Percentiles rank a stretch among this genome's conserved stretches.
Evolutionary conservation across 2,797 vertebrate species (phyloP).

Genomic region (Sebastes aleutianus): DNA sequence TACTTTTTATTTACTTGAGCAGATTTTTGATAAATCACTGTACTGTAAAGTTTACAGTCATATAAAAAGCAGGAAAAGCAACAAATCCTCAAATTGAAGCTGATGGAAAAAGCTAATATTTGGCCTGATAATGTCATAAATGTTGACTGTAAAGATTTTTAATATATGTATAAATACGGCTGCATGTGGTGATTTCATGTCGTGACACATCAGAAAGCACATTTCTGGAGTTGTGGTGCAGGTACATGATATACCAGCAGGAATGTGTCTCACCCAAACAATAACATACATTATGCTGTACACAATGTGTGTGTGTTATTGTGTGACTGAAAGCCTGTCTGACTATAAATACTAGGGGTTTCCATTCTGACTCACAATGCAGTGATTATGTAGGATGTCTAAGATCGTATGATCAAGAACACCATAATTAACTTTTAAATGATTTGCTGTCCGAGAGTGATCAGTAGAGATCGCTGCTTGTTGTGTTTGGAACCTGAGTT

Average conservation of each 20-base stretch:
- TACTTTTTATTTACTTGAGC: neutral
- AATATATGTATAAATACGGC: neutral
- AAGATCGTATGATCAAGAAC: conserved; percentile 15
- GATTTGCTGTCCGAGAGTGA: conserved; percentile 16
- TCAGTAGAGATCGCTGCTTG: neutral
- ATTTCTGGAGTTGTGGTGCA: neutral
- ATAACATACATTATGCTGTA: conserved; percentile 7
- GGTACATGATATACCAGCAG: neutral
- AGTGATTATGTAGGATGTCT: conserved; percentile 21
- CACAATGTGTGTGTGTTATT: neutral
- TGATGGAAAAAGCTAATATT: neutral
- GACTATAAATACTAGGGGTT: conserved; percentile 16
- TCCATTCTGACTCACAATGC: conserved; percentile 12
- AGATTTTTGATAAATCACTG: neutral
- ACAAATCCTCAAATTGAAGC: neutral
- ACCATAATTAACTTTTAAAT: conserved; percentile 33
- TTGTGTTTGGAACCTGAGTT: neutral
- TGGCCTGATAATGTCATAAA: neutral
- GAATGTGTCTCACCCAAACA: conserved; percentile 24
- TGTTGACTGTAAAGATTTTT: neutral
- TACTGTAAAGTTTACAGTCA: too few relatives aligned
- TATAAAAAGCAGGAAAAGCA: too few relatives aligned
- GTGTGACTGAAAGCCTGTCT: conserved; percentile 8
- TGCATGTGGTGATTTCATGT: neutral
- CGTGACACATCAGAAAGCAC: neutral